Base-by-base conservation (phyloP, 2,797 vertebrate species). In the Microctenopoma stevenorrisi region DNA sequence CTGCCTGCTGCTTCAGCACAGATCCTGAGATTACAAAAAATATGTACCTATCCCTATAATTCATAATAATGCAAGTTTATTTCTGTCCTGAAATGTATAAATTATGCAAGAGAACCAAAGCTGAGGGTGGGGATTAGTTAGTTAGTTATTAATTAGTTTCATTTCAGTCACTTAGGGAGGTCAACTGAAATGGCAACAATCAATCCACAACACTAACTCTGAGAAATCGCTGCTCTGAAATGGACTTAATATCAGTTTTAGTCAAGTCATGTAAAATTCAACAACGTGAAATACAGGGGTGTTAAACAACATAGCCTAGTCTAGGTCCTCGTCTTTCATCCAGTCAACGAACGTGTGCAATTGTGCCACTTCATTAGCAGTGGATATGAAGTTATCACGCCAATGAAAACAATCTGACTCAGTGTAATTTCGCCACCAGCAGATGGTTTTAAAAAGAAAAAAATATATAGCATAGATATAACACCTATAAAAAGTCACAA, bases 21-120 rank as follows among this genome's bases (percentile, higher is more conserved):
- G 82, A 89, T 91, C 90, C 90, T 91, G 91, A 92, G 92, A 91
- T 89, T 88, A 86, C 84, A 87, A 89, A 86, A 79, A 73, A 82
- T 8, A 82, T 74, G 85, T 85, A 88, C 82, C 84, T 65, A 86
- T 71, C 55, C 66, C 81, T 82, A 81, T 72, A 63, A 59, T 61
- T 57, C 52, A 65, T 61, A 53, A 67, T 43, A 74, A 72, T 61
- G 65, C 53, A 74, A 75, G 42, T 28, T 72, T 47, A 47, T 18
- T 10, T 3, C 44, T 47, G 83, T 77, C 64, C 5, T 43, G 35
- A 47, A 81, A 85, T 73, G 44, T 46, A 76, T 9, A 65, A 40
- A 64, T 50, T 52, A 47, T 68, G 76, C 74, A 58, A 66, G 75
- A 81, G 74, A 89, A 83, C 71, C 68, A 82, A 86, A 64, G 64